Evolutionary conservation across 2,888 invertebrate species (phyloP).

Genomic region (Cheilosia soror): DNA sequence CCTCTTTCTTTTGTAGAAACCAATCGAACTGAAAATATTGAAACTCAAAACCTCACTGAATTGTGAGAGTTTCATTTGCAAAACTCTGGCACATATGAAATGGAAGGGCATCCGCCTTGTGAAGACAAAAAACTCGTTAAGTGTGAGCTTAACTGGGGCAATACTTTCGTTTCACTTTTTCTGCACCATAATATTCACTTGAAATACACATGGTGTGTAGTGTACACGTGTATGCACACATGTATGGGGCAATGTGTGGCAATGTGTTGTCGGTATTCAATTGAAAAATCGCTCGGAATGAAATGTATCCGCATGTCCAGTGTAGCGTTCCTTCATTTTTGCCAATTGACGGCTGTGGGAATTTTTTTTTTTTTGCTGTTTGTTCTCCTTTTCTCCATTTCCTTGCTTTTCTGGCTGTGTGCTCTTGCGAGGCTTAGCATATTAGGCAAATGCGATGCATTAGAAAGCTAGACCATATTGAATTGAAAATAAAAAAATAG

Average conservation of each 20-base stretch:
- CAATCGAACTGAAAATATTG: constrained; percentile 68
- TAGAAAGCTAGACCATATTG: constrained; percentile 19
- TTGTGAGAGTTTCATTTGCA: constrained; percentile 59
- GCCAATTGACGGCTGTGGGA: constrained; percentile 7
- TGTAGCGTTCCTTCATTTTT: background rate
- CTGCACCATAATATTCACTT: constrained; percentile 26
- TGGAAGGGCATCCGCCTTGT: background rate
- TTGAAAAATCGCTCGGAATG: constrained; percentile 28
- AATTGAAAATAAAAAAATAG: background rate
- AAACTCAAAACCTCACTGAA: constrained; percentile 59
- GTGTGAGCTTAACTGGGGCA: constrained; percentile 62
- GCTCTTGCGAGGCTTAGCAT: constrained; percentile 10
- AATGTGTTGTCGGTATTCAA: constrained; percentile 22
- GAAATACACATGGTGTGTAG: background rate
- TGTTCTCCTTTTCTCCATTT: no score
- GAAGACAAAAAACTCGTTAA: constrained; percentile 51
- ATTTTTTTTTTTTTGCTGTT: background rate
- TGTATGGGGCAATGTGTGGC: background rate
- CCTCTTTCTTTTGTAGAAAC: constrained; percentile 36
- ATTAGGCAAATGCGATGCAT: constrained; percentile 37
- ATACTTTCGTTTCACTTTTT: constrained; percentile 53
- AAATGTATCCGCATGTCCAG: constrained; percentile 38
- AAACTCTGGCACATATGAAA: constrained; percentile 19
- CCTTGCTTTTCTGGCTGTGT: constrained; percentile 2
- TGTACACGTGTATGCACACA: background rate